Base-by-base conservation (phyloP, 1,140 invertebrate species). In the Drosophila navojoa region DNA sequence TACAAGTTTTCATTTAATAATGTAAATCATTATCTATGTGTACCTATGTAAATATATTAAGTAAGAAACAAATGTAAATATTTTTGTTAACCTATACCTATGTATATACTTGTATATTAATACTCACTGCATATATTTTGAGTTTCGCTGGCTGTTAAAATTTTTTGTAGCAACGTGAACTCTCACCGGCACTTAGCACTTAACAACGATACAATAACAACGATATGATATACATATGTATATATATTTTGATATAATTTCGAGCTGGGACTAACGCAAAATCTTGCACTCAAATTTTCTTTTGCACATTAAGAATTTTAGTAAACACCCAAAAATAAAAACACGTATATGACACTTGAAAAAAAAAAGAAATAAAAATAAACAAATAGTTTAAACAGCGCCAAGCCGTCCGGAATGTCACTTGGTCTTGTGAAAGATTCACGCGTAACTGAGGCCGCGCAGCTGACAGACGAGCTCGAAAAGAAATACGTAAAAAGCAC, bases 381-480 rank as follows among this genome's bases (percentile, higher is more conserved):
- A 45, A 15, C 7, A 73, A 7, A 29, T 38, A 62, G 55, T 54
- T 54, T 40, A 57, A 72, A 35, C 42, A 45, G 11, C 32, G 27
- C 60, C 42, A 27, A 22, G 40, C 32, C 2, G 55, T 60, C 38
- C 73, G 55, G 49, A 78, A 79, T 73, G 82, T 87, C 82, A 87
- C 82, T 89, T 72, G 71, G 78, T 85, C 86, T 90, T 90, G 85
- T 90, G 86, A 90, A 90, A 90, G 86, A 90, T 84, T 81, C 78
- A 90, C 86, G 86, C 78, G 77, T 90, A 75, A 90, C 86, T 90
- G 81, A 90, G 72, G 74, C 62, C 19, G 19, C 19, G 19, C 19
- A 19, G 2, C 19, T 19, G 19, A 19, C 19, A 19, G 19, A 19
- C 19, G 19, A 22, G 19, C 19, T 22, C 19, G 19, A 22, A 22